Evolutionary conservation across 2,888 invertebrate genomes (phyloP).

Genomic region (Calameuta pallipes): DNA sequence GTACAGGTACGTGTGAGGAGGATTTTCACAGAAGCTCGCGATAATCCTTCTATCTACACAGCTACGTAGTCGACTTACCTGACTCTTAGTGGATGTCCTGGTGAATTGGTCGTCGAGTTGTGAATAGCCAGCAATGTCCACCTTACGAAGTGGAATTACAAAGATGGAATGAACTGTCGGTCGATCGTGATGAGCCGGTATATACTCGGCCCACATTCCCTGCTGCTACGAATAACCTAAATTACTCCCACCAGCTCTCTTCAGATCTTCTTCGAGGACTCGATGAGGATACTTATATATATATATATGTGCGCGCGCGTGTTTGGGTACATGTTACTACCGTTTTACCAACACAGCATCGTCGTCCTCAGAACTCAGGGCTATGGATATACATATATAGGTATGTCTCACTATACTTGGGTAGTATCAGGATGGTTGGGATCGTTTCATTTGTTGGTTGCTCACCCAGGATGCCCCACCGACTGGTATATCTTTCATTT

Average conservation of each 20-base stretch:
- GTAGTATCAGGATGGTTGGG: background rate
- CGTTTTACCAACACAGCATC: background rate
- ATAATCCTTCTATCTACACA: background rate
- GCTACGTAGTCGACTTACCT: background rate
- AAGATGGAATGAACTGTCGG: conserved; percentile 61
- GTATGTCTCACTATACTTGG: background rate
- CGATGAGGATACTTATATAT: background rate
- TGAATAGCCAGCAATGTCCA: background rate
- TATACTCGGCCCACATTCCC: conserved; percentile 65
- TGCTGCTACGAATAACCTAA: conserved; percentile 65
- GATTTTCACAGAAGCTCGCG: too few species aligned
- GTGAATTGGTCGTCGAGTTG: background rate
- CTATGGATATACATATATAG: background rate
- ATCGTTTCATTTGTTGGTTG: background rate
- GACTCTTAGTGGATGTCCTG: background rate
- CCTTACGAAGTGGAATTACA: conserved; percentile 47
- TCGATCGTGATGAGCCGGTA: conserved; percentile 60
- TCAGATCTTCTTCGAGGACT: background rate
- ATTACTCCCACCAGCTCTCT: conserved; percentile 57
- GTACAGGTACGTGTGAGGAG: background rate
- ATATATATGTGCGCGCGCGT: too few species aligned
- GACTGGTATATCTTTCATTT: background rate
- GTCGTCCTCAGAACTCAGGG: background rate
- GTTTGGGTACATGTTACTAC: background rate
- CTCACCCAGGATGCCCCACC: background rate